A percentile compares a stretch with the other conserved stretches of the same genome.
Evolutionary conservation across 2,797 vertebrate species (phyloP).

Genomic region (Mormyrops boulengeri): DNA sequence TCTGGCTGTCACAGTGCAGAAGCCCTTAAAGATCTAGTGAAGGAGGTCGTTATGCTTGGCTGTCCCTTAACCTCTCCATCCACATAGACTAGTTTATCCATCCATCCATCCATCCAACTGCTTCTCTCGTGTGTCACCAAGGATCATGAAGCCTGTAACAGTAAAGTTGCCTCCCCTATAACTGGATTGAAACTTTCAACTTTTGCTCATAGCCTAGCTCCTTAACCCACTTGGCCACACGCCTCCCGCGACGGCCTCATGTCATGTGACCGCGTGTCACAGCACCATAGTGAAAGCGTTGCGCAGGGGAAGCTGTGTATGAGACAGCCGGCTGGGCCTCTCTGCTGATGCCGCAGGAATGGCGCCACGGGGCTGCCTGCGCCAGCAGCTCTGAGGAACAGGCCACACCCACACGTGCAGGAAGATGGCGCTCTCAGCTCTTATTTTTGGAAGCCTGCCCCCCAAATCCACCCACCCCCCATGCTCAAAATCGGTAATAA

Average conservation of each 20-base stretch:
- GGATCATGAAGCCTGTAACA: background rate
- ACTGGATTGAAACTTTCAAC: background rate
- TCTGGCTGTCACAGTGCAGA: background rate
- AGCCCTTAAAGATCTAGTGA: background rate
- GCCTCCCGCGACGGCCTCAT: background rate
- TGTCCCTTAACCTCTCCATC: background rate
- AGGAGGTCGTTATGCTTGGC: background rate
- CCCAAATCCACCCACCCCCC: background rate
- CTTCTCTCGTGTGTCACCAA: background rate
- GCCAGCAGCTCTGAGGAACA: background rate
- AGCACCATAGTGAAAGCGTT: background rate
- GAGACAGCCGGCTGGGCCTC: background rate
- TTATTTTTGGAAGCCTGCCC: slow-evolving; percentile 14
- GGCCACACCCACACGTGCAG: background rate
- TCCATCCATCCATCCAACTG: background rate
- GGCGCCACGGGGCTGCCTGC: background rate
- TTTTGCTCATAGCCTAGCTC: background rate
- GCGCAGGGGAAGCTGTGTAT: background rate
- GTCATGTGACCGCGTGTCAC: background rate
- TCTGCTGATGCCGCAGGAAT: background rate
- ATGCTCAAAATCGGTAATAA: background rate
- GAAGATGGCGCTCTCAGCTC: background rate
- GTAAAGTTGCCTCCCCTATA: background rate
- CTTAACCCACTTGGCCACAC: background rate
- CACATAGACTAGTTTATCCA: background rate